These are phyloP conservation scores for Limnephilus marmoratus DNA, from an alignment of 2,888 invertebrate species.

Conservation along the genomic window DNA sequence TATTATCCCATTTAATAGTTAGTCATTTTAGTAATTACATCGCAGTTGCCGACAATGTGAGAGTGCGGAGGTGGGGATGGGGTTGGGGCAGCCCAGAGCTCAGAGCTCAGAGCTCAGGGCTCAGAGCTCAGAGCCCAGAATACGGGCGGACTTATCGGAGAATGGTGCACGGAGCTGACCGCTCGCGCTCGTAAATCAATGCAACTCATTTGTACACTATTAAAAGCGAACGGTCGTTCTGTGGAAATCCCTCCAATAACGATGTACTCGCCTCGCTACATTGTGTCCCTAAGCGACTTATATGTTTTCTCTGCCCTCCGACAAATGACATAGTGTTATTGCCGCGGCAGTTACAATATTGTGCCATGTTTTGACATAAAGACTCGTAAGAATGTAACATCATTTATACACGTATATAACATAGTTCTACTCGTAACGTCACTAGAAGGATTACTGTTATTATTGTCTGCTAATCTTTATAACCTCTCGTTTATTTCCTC, in stretches of 20 bases:
- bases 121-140: not conserved
- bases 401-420: constrained; percentile 45
- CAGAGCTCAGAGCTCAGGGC: too few relatives aligned
- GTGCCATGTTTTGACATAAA: constrained; percentile 64
- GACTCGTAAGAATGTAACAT: constrained; percentile 58
- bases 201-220: constrained; percentile 58
- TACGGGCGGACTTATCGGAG: not conserved
- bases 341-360: constrained; percentile 61
- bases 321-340: constrained; percentile 64
- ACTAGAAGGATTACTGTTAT: constrained; percentile 51
- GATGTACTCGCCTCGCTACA: constrained; percentile 38
- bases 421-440: constrained; percentile 52
- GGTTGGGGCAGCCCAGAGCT: not conserved
- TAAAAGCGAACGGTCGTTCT: constrained; percentile 52
- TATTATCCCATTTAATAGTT: constrained; percentile 32
- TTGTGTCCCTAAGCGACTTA: constrained; percentile 50
- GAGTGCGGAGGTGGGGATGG: not conserved
- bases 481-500: constrained; percentile 23
- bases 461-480: constrained; percentile 54
- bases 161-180: constrained; percentile 28
- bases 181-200: constrained; percentile 57
- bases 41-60: not conserved
- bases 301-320: constrained; percentile 55
- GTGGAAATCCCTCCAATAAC: constrained; percentile 52
- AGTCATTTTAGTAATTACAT: constrained; percentile 46